Evolutionary conservation across 2,113 vertebrate genomes (phyloP).

Genomic region (Pangasianodon gigas): DNA sequence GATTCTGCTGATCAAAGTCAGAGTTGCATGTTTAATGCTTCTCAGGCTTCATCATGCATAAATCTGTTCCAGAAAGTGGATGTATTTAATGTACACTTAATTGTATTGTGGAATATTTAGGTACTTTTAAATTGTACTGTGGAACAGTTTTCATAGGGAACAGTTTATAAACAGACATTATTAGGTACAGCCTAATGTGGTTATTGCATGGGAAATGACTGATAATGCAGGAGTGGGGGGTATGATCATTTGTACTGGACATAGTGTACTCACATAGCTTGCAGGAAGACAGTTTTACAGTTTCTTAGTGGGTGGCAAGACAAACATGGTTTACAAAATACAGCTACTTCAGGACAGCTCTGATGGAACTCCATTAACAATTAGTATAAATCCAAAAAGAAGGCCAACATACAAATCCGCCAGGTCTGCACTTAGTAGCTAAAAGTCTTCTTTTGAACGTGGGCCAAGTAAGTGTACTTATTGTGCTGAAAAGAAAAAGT

Average conservation of each 20-base stretch:
- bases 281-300: conserved; percentile 31
- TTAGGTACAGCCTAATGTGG: neutral
- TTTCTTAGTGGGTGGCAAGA: conserved; percentile 37
- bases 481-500: neutral
- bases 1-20: neutral
- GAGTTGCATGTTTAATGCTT: neutral
- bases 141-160: neutral
- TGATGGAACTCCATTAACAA: conserved; percentile 33
- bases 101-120: neutral
- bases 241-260: conserved; percentile 12
- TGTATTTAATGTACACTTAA: neutral
- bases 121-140: no score
- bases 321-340: conserved; percentile 41
- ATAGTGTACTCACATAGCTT: neutral
- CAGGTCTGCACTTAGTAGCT: neutral
- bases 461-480: conserved; percentile 26
- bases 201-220: neutral
- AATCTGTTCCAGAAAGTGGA: neutral
- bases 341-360: conserved; percentile 9
- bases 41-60: neutral
- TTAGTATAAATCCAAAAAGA: conserved; percentile 3
- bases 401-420: neutral
- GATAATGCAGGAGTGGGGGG: neutral
- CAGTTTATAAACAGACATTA: neutral
- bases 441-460: conserved; percentile 36